Evolutionary conservation across 2,797 vertebrate species (phyloP), one percentile per base, ranked within the genome.

Genomic region (Huso huso): DNA sequence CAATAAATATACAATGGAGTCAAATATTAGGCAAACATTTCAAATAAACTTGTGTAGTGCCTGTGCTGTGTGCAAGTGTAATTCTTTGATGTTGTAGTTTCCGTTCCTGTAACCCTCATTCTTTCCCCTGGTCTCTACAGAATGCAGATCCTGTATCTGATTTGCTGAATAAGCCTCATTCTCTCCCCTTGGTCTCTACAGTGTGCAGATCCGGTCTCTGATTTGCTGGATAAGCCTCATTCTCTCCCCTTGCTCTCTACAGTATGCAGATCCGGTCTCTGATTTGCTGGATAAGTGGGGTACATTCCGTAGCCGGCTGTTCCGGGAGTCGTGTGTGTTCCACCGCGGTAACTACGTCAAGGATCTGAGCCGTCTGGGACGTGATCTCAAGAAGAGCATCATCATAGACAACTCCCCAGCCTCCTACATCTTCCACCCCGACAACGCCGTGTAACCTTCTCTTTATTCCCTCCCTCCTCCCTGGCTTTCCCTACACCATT

Each of bases 391-490:
- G 75, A 93, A 94, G 58, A 91, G 97, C 76, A 91, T 99, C 83
- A 99, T 99, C 13, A 83, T 99, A 48, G 97, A 99, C 89, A 99
- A 99, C 86, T 98, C 96, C 0, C 96, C 97, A 0, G 95, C 95
- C 6, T 99, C 96, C 76, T 99, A 98, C 51, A 86, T 96, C 84
- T 99, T 99, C 86, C 96, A 99, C 71, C 97, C 97, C 0, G 89
- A 99, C 64, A 99, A 99, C 0, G 97, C 97, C 0, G 97, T 99
- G 95, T 80, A 64, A 4, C n/a, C 10, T 50, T 12, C 48, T 63
- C 62, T 49, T 8, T 15, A n/a, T 7, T 49, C 51, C 6, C 48
- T 7, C 15, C 11, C 10, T 10, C 18, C 55, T n/a, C 13, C 8
- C 49, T 1, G 10, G 10, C 6, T 55, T 7, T 8, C 55, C 37